Base-by-base conservation (phyloP, 2,113 vertebrate species). In the Dasyornis broadbenti region DNA sequence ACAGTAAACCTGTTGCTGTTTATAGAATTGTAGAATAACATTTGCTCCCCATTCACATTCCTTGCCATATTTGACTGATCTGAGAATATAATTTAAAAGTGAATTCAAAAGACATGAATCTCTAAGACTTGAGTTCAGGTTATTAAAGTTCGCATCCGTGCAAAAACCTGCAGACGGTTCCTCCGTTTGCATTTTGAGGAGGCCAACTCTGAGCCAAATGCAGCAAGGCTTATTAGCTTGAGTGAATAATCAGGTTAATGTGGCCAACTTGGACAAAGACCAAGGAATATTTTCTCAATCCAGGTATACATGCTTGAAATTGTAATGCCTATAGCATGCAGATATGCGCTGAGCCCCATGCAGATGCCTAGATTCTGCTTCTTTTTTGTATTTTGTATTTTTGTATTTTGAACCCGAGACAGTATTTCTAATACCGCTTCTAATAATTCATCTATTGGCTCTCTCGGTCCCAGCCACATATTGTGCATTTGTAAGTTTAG, bases 361-460 rank as follows among this genome's bases (percentile, higher is more conserved):
- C 23, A 37, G 56, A 42, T 75, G 33, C 20, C n/a, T 76, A 27
- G 35, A 15, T 91, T 82, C 42, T 63, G 13, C 23, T 70, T 57
- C 17, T 68, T 66, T 39, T 64, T 45, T 0, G 0, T 56, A 27
- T n/a, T n/a, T n/a, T n/a, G n/a, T n/a, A n/a, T n/a, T n/a, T n/a
- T n/a, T n/a, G n/a, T n/a, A n/a, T n/a, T n/a, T n/a, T n/a, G n/a
- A n/a, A n/a, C n/a, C n/a, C n/a, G n/a, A n/a, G n/a, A n/a, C n/a
- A n/a, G n/a, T n/a, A n/a, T 85, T 66, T 85, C 22, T 86, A 50
- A 47, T 86, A 57, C 17, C 4, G 1, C 11, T 79, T 89, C 26
- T 83, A 54, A 49, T 66, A 75, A 63, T 72, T 82, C 1, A n/a
- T 60, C 35, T 65, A 0, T 33, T 76, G 26, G 19, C 68, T 94